These are phyloP conservation scores for Anoplius nigerrimus DNA, from an alignment of 2,888 invertebrate species.

Conservation along the genomic window DNA sequence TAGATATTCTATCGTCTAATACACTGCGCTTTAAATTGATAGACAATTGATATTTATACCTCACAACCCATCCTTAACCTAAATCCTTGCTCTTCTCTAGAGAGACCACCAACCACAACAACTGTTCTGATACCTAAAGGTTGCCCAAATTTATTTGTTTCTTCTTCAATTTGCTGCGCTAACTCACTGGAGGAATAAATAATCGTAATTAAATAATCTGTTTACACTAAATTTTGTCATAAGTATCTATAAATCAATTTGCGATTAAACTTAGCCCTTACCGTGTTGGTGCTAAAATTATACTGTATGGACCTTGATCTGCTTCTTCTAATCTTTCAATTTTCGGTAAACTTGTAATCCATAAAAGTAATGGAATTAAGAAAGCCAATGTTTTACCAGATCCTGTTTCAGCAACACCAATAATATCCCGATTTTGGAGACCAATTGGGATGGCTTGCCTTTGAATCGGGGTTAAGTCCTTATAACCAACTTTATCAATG, in stretches of 20 bases:
- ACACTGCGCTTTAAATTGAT: background rate
- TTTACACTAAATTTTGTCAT: background rate
- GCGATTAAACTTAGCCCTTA: conserved; percentile 35
- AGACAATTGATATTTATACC: conserved; percentile 69
- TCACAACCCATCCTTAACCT: conserved; percentile 97
- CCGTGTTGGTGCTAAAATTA: conserved; percentile 98
- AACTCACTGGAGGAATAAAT: conserved; percentile 84
- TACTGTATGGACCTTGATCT: conserved; percentile 98
- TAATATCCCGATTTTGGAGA: conserved; percentile 94
- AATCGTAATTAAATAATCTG: background rate
- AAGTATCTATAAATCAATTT: background rate
- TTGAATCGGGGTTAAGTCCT: conserved; percentile 99
- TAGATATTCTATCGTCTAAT: background rate
- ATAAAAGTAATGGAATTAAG: conserved; percentile 95
- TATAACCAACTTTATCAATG: conserved; percentile 95
- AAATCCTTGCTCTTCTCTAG: conserved; percentile 99
- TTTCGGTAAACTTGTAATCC: conserved; percentile 99
- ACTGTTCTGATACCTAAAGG: conserved; percentile 95
- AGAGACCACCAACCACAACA: conserved; percentile 98
- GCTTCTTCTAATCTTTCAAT: conserved; percentile 93
- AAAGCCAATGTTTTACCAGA: conserved; percentile 99
- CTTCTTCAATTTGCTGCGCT: conserved; percentile 99
- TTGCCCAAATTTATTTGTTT: conserved; percentile 97
- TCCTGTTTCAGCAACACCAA: conserved; percentile 99
- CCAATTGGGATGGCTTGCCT: conserved; percentile 99